Evolutionary conservation across 2,797 vertebrate species (phyloP).

Genomic region (Todus mexicanus): DNA sequence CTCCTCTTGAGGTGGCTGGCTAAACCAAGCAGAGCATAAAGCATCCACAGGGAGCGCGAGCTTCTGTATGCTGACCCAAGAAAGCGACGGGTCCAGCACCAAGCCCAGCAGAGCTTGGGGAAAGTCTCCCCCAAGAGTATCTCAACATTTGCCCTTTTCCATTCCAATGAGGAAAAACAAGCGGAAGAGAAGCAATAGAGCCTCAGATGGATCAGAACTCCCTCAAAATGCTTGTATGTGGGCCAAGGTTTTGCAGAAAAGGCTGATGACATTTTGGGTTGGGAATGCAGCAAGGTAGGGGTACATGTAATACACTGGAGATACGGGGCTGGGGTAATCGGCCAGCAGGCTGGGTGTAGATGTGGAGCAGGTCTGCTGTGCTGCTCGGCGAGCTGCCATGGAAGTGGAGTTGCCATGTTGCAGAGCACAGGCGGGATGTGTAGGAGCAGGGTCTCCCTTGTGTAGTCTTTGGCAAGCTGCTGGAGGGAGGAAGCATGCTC

Average conservation of each 20-base stretch:
- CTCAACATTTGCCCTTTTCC: not conserved
- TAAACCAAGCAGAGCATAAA: not conserved
- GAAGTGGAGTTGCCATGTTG: not conserved
- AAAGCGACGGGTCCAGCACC: not conserved
- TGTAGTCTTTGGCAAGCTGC: slow-evolving; percentile 20
- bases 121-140: not conserved
- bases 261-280: not conserved
- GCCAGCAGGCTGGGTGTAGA: not conserved
- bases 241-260: not conserved
- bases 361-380: not conserved
- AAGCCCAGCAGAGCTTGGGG: not conserved
- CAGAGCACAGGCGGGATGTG: not conserved
- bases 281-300: not conserved
- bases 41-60: not conserved
- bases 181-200: not conserved
- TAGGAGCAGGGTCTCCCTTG: not conserved
- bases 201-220: not conserved
- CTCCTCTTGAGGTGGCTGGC: not conserved
- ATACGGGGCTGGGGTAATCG: not conserved
- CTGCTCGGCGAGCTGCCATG: not conserved
- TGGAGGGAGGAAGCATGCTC: slow-evolving; percentile 1
- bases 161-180: not conserved
- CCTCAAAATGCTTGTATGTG: not conserved
- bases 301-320: not conserved
- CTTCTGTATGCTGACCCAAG: not conserved